Percentiles rank a stretch among this genome's conserved stretches.
Conservation (phyloP, 2,888 invertebrate species). For the Macrosiphum euphorbiae region DNA sequence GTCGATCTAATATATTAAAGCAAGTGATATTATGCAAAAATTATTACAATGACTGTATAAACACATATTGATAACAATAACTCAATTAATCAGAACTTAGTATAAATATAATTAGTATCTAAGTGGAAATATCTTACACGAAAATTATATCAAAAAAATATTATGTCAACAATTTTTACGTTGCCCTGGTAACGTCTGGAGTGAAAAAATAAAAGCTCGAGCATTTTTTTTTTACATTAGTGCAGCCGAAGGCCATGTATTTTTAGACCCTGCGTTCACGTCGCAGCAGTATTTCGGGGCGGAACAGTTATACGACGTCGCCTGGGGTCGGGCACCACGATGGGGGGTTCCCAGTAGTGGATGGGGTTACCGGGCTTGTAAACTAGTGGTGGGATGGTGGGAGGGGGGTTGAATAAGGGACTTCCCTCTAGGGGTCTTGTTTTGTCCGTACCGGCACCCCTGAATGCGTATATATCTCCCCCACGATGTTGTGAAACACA, state of each 20-base stretch:
- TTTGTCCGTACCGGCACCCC: constrained; percentile 64
- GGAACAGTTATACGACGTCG: constrained; percentile 50
- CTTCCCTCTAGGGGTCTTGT: constrained; percentile 65
- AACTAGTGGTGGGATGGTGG: background rate
- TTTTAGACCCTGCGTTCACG: constrained; percentile 43
- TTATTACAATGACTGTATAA: background rate
- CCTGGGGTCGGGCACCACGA: constrained; percentile 63
- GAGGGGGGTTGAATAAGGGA: constrained; percentile 50
- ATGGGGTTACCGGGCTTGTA: constrained; percentile 44
- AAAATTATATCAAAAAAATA: background rate
- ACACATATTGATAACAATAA: background rate
- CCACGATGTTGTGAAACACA: constrained; percentile 62
- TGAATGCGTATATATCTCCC: constrained; percentile 62
- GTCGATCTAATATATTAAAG: background rate
- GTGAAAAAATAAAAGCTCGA: constrained; percentile 51
- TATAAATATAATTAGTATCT: background rate
- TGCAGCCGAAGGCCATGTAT: constrained; percentile 50
- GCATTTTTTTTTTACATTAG: constrained; percentile 30
- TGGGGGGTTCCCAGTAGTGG: constrained; percentile 58
- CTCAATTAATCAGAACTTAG: background rate
- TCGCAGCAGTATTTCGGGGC: constrained; percentile 60
- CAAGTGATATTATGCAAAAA: background rate
- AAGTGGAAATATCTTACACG: background rate
- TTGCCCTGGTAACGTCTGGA: constrained; percentile 48
- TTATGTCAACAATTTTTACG: constrained; percentile 34